Conservation (phyloP, 2,797 vertebrate species). For the Clarias fuscus region DNA sequence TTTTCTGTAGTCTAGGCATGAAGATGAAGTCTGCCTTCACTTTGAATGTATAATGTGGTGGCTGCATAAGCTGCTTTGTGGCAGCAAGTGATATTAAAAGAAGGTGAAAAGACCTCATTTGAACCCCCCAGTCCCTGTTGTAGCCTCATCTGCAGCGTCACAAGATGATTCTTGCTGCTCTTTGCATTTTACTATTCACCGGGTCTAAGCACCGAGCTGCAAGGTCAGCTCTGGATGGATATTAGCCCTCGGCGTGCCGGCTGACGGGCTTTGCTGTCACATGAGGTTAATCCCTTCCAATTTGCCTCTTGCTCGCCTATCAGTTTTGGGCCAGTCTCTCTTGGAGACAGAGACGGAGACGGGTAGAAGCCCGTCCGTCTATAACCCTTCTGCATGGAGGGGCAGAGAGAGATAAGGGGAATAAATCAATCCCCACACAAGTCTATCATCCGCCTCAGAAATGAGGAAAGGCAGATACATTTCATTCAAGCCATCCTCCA, state of each 20-base stretch:
- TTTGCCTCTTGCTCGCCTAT: constrained; percentile 65
- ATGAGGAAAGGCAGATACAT: constrained; percentile 17
- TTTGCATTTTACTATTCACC: constrained; percentile 66
- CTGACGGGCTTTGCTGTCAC: constrained; percentile 74
- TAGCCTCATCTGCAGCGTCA: constrained; percentile 1
- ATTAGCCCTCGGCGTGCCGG: constrained; percentile 61
- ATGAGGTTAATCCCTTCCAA: constrained; percentile 76
- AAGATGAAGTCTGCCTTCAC: not conserved
- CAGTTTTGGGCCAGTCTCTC: constrained; percentile 44
- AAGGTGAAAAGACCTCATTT: constrained; percentile 31
- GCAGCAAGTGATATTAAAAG: constrained; percentile 23
- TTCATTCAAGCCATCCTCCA: not conserved
- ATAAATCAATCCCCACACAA: constrained; percentile 69
- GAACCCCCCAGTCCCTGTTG: constrained; percentile 11
- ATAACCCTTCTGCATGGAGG: constrained; percentile 30
- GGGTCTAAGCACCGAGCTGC: constrained; percentile 70
- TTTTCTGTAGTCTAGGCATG: not conserved
- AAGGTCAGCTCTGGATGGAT: constrained; percentile 68
- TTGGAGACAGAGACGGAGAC: constrained; percentile 39
- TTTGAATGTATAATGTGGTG: not conserved
- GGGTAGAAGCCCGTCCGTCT: constrained; percentile 12
- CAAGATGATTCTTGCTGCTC: constrained; percentile 54
- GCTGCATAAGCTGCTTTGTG: constrained; percentile 21
- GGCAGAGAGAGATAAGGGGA: constrained; percentile 66
- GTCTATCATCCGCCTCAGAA: constrained; percentile 38